Conservation (phyloP, 92 coral and sea anemone genomes). For the Nematostella vectensis region DNA sequence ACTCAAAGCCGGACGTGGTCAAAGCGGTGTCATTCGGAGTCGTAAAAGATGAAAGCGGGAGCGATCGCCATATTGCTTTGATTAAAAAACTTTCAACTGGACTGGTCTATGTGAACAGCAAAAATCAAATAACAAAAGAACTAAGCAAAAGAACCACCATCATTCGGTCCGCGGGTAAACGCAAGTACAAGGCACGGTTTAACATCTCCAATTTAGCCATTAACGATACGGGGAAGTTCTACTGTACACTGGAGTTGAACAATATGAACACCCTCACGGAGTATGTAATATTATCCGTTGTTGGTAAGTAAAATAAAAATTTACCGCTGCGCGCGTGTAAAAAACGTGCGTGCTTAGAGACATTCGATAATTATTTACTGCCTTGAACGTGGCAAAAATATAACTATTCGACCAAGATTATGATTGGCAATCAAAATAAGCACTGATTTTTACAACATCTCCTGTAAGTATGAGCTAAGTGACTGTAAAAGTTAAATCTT, state of each 20-base stretch:
- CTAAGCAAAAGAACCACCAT: neutral
- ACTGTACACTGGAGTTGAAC: conserved; percentile 10
- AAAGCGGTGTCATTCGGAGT: conserved; percentile 22
- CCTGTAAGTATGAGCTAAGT: neutral
- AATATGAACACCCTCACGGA: neutral
- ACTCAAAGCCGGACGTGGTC: neutral
- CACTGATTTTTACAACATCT: neutral
- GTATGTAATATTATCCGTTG: conserved; percentile 25
- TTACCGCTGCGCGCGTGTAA: neutral
- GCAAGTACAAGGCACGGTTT: conserved; percentile 27
- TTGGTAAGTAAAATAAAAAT: conserved; percentile 35
- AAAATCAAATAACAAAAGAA: neutral
- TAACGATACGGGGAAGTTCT: conserved; percentile 34
- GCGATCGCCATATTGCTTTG: neutral
- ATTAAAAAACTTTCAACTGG: neutral
- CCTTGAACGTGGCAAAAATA: neutral
- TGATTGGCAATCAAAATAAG: conserved; percentile 1
- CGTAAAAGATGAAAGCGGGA: neutral
- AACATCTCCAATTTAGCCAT: conserved; percentile 14
- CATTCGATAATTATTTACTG: neutral
- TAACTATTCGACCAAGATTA: neutral
- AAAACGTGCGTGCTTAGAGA: neutral
- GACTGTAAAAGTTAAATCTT: neutral
- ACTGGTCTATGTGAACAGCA: neutral
- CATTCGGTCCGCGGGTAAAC: neutral